Evolutionary conservation across 2,888 invertebrate species (phyloP), one percentile per base, ranked within the genome.

Genomic region (Volucella inflata): DNA sequence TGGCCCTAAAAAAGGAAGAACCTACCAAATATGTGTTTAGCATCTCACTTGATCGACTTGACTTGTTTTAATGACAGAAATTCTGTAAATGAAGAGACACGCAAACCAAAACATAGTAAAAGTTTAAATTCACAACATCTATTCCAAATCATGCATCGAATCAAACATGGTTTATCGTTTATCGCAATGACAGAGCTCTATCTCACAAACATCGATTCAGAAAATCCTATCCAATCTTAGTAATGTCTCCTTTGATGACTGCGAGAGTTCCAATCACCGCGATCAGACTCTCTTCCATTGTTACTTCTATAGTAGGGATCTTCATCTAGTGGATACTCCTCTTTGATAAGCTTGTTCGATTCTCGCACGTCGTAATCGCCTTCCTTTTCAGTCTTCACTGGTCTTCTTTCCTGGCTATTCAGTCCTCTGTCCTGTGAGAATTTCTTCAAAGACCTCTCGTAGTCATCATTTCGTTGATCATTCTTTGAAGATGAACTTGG

Each of bases 251-350:
- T 59, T 2, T 16, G 9, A 9, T 38, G 17, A 11, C 59, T 21
- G 8, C 40, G 16, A 0, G 48, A 38, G 21, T 38, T 53, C 48
- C 57, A 1, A 17, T 21, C 8, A 8, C 30, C 8, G 10, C 30
- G 8, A 6, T 44, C 2, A 30, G 11, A 8, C 0, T 16, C 2
- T 12, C 21, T 14, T 9, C 0, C 2, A 8, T 50, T 42, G 3
- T 64, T 16, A 16, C 46, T 48, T 14, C 17, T 70, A n/a, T 65
- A 71, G 30, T 82, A 72, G 0, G 76, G 77, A 36, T 77, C 82
- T 16, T 72, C 74, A 50, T 78, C 72, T 11, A 75, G 48, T 1
- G 60, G 17, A 51, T 79, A 71, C 1, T 40, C 17, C 10, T 46
- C 21, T 38, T 72, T 64, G 12, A 30, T 6, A 6, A 0, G 17